Evolutionary conservation across 2,888 invertebrate genomes (phyloP), one percentile per base, ranked within the genome.

Genomic region (Sinodicranocentrus sp.): DNA sequence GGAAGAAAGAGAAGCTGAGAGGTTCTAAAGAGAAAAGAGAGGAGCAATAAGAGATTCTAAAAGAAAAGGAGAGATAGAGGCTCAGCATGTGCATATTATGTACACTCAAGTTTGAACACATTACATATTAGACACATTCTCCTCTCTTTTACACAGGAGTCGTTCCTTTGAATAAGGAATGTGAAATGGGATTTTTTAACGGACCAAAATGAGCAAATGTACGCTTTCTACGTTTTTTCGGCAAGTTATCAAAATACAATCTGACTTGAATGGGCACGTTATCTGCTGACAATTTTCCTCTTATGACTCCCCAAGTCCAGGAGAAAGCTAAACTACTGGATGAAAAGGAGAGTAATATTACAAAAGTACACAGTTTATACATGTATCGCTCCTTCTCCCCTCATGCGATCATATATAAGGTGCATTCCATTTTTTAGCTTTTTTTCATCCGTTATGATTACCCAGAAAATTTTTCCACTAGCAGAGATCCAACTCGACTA

Each of bases 201-300:
- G 76, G 33, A 39, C 23, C 26, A 59, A 77, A 77, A 67, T 52
- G 65, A 54, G 28, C 75, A 48, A 75, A 61, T 54, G 48, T 61
- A 39, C 39, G 6, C 43, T 72, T 72, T 43, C 25, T n/a, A 26
- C 17, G 23, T 23, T 25, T 52, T 48, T 57, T 6, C 6, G 44
- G 6, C 57, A 68, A 68, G 57, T 67, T 78, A 61, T 70, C 77
- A 70, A 70, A 78, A 70, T 78, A 28, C 77, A 78, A 70, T 70
- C 44, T 78, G 68, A 78, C 77, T 77, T 68, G 68, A 78, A 78
- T 78, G 57, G 59, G 59, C 68, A 57, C 70, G 70, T 78, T 78
- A 78, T 78, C 68, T 78, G 70, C 68, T 67, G 77, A 70, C 70
- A 78, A 78, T 78, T 68, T 77, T 57, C 77, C 15, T 77, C 44